These are phyloP conservation scores for Synaphobranchus kaupii DNA, from an alignment of 2,797 vertebrate genomes.

Conservation along the genomic window DNA sequence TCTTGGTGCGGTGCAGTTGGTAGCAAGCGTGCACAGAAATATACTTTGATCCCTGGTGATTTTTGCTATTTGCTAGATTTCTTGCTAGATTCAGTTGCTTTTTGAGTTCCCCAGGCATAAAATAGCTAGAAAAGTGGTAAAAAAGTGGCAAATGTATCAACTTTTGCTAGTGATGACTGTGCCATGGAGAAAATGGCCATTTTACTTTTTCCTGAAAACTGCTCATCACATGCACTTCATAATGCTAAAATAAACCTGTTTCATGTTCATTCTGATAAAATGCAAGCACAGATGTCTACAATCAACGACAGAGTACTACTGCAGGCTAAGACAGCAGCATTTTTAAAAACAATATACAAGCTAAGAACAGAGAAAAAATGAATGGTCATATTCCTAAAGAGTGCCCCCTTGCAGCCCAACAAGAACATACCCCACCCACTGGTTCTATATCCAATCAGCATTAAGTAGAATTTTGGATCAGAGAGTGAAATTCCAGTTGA, in stretches of 20 bases:
- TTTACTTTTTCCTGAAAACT: neutral
- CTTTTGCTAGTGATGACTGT: neutral
- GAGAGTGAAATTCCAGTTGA: neutral
- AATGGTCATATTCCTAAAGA: neutral
- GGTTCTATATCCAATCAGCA: neutral
- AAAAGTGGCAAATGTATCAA: neutral
- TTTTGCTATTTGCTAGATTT: neutral
- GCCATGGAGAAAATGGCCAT: neutral
- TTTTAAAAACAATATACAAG: neutral
- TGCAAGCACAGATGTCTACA: neutral
- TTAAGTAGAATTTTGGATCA: neutral
- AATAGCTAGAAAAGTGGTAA: neutral
- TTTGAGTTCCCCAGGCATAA: neutral
- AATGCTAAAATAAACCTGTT: neutral
- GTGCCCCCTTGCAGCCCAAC: too few species aligned
- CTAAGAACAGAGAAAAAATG: neutral
- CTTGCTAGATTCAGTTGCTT: neutral
- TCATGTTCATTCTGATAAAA: neutral
- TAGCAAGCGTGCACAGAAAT: neutral
- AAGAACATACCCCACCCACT: neutral
- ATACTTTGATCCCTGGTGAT: neutral
- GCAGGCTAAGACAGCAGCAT: neutral
- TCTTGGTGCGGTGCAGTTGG: neutral
- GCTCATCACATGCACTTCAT: neutral
- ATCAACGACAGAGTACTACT: neutral